Conservation (phyloP, 2,113 vertebrate species). For the Gymnobelideus leadbeateri region DNA sequence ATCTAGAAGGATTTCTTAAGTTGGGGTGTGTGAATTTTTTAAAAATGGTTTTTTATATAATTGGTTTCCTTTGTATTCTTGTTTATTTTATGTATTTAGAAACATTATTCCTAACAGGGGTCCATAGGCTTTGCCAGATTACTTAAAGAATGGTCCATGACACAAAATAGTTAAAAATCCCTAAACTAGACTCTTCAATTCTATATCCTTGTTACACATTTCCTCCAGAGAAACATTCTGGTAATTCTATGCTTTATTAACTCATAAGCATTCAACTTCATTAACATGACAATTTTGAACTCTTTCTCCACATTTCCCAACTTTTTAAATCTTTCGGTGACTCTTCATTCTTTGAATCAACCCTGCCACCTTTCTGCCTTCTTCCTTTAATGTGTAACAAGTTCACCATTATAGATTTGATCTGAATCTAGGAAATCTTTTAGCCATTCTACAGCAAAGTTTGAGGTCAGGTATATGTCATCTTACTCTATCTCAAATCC, state of each 20-base stretch:
- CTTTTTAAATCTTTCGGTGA: not conserved
- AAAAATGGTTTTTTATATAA: not conserved
- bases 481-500: not conserved
- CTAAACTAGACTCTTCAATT: not conserved
- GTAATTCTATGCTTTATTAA: not conserved
- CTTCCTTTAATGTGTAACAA: not conserved
- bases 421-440: not conserved
- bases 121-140: not conserved
- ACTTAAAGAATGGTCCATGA: not conserved
- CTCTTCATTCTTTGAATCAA: not conserved
- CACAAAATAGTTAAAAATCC: not conserved
- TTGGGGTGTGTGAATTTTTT: not conserved
- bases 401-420: not conserved
- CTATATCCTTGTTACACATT: not conserved
- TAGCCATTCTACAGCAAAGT: not conserved
- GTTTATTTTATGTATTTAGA: not conserved
- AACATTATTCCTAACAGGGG: not conserved
- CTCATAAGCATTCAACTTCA: not conserved
- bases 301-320: too few species aligned
- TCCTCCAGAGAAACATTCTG: not conserved
- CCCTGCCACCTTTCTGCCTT: not conserved
- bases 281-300: not conserved
- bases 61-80: not conserved
- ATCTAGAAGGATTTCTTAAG: not conserved
- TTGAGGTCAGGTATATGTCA: not conserved